A percentile compares a stretch with the other conserved stretches of the same genome.
Evolutionary conservation across 2,797 vertebrate genomes (phyloP).

Genomic region (Phoebastria nigripes): DNA sequence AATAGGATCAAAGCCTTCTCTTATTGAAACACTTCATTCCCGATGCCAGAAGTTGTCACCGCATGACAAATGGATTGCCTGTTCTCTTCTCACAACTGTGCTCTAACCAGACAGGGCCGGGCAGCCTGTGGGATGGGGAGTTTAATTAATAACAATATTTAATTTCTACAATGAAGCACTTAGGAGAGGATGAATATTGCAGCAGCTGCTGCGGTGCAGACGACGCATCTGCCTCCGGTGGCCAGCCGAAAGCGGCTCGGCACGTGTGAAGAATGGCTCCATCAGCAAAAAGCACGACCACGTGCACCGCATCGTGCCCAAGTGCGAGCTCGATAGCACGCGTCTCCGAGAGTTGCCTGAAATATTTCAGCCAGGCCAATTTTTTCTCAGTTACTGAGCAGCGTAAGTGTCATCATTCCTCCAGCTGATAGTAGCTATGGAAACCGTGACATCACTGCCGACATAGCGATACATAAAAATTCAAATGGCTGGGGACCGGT

Average conservation of each 20-base stretch:
- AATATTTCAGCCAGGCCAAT: slow-evolving; percentile 41
- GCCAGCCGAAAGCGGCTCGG: neutral
- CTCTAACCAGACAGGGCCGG: neutral
- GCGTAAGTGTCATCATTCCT: slow-evolving; percentile 76
- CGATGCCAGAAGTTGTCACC: slow-evolving; percentile 45
- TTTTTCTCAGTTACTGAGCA: slow-evolving; percentile 66
- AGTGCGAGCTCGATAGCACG: neutral
- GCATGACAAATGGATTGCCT: slow-evolving; percentile 40
- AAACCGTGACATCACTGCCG: slow-evolving; percentile 83
- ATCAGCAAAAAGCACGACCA: neutral
- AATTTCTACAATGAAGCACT: slow-evolving; percentile 42
- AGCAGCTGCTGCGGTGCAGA: neutral
- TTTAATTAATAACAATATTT: slow-evolving; percentile 61
- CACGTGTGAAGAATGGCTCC: neutral
- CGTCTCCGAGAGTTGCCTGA: neutral
- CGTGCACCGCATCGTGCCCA: neutral
- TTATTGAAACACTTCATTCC: slow-evolving; percentile 55
- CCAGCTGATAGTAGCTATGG: slow-evolving; percentile 83
- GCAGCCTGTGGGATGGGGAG: slow-evolving; percentile 24
- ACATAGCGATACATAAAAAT: slow-evolving; percentile 88
- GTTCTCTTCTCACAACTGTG: neutral
- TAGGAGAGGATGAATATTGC: neutral
- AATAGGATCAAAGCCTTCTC: slow-evolving; percentile 57
- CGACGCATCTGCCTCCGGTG: neutral
- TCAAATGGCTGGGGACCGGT: slow-evolving; percentile 80